Base-by-base conservation (phyloP, 37 sponge, comb jelly and placozoan genomes). In the Spongia lamella region DNA sequence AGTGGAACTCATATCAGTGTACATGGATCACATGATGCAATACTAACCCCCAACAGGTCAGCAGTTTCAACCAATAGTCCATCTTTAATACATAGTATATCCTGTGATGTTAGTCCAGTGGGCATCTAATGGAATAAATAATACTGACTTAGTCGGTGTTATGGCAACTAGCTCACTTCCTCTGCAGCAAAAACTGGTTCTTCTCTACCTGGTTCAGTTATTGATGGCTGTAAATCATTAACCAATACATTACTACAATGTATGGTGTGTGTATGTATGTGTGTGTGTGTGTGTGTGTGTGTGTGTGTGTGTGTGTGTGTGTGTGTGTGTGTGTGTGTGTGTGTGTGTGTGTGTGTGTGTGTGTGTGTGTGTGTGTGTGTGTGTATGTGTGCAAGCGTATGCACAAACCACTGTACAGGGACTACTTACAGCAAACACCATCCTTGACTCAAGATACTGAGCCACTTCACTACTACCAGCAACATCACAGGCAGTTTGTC, bases 391-490 rank as follows among this genome's bases (percentile, higher is more conserved):
- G 17, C 16, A 14, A 52, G 14, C 53, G n/a, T 4, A 9, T 49
- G 3, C 52, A 14, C 11, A 2, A 22, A 63, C 31, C 0, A 19
- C 32, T 49, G 11, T 11, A 19, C 7, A 7, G 26, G 31, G 1
- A 21, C 0, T 29, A 77, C 91, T 87, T 65, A 94, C 95, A 13
- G 80, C 38, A 53, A 94, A 94, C 11, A 94, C 92, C 88, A 94
- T 90, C 24, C 66, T 77, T 7, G 86, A 39, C 73, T 94, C 95
- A 0, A 94, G 72, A 19, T 29, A 70, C 15, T 90, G 61, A 29
- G 91, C 95, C 39, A 94, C 77, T 6, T 66, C 64, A 0, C 31
- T 37, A 43, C 7, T 43, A 43, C 5, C 47, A 43, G 47, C 47
- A 5, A 43, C 7, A 43, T 43, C 47, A 43, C 47, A 43, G 5